Conservation (phyloP, 2,888 invertebrate genomes). For the Polia nebulosa region DNA sequence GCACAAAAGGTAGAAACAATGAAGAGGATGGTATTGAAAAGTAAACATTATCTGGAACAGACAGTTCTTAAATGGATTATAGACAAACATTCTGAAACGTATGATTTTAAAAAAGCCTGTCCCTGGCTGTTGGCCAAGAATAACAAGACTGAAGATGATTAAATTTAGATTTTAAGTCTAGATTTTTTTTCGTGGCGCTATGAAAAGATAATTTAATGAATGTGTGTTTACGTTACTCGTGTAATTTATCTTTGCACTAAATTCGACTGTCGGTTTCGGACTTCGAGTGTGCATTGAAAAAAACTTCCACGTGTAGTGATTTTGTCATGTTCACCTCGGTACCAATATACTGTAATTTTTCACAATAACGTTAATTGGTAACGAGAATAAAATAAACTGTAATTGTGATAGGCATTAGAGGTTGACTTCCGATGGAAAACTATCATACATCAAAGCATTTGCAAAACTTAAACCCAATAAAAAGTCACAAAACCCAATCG, state of each 20-base stretch:
- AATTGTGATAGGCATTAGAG: too few species aligned
- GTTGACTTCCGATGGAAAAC: neutral
- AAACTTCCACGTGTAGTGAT: constrained; percentile 18
- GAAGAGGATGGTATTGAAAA: neutral
- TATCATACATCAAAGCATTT: too few species aligned
- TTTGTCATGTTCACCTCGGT: neutral
- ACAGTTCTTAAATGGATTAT: neutral
- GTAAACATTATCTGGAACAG: neutral
- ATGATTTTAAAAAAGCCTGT: constrained; percentile 2
- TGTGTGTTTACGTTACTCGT: neutral
- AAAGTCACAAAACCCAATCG: constrained; percentile 6
- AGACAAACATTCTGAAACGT: neutral
- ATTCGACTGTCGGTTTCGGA: neutral
- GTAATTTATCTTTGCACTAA: constrained; percentile 25
- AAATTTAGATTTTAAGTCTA: constrained; percentile 14
- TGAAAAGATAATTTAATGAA: constrained; percentile 12
- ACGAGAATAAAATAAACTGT: too few species aligned
- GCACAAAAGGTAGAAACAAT: neutral
- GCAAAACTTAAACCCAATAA: neutral
- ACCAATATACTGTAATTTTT: too few species aligned
- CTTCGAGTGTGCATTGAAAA: neutral
- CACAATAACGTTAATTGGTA: too few species aligned
- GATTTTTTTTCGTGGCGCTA: constrained; percentile 18
- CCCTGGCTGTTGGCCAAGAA: constrained; percentile 35
- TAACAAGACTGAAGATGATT: constrained; percentile 33